phyloP scores from a whole-genome alignment of 1,140 invertebrate species.

The Drosophila prosaltans region DNA sequence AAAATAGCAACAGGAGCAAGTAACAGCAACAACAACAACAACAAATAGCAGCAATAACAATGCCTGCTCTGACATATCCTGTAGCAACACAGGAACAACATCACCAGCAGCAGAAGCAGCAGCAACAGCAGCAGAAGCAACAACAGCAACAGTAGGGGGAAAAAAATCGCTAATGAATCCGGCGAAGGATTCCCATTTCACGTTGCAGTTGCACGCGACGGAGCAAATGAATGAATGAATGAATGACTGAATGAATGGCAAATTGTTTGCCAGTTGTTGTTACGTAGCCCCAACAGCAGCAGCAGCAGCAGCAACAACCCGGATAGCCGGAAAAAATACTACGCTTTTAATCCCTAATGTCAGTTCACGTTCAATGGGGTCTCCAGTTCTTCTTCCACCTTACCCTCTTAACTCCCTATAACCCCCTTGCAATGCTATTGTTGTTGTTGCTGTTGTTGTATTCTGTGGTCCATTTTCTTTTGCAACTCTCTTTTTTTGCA shows the following conservation, averaged over 20 bases:
- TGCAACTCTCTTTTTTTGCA: slow-evolving; percentile 36
- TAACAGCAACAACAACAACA: slow-evolving; percentile 14
- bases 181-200: slow-evolving; percentile 50
- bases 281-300: slow-evolving; percentile 1
- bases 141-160: not conserved
- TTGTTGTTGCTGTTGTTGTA: slow-evolving; percentile 1
- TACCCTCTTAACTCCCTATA: not conserved
- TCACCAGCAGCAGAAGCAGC: slow-evolving; percentile 15
- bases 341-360: slow-evolving; percentile 68
- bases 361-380: slow-evolving; percentile 67
- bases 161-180: slow-evolving; percentile 68
- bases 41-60: slow-evolving; percentile 41
- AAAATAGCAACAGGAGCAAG: slow-evolving; percentile 40
- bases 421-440: not conserved
- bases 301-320: slow-evolving; percentile 5
- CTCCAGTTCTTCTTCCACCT: slow-evolving; percentile 13
- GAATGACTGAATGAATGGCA: slow-evolving; percentile 52
- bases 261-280: slow-evolving; percentile 48
- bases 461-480: slow-evolving; percentile 47
- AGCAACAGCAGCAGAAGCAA: not conserved
- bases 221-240: slow-evolving; percentile 55
- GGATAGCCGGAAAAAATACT: slow-evolving; percentile 51
- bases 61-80: slow-evolving; percentile 51
- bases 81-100: slow-evolving; percentile 32
- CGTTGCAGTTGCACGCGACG: slow-evolving; percentile 55